These are phyloP conservation scores for Epicampocera succincta DNA, from an alignment of 2,888 invertebrate species.

Conservation along the genomic window DNA sequence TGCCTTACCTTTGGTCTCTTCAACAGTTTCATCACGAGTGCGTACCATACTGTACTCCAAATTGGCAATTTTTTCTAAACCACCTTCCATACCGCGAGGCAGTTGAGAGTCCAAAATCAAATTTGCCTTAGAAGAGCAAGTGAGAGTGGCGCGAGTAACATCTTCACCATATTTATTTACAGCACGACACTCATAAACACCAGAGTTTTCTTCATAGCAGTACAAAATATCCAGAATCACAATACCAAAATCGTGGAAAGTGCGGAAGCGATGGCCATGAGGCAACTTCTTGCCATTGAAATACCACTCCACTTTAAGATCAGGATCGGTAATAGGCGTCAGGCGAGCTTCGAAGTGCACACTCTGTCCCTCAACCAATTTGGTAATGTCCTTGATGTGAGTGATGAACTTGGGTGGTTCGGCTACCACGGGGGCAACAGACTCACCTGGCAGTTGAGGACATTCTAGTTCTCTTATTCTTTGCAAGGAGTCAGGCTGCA, in stretches of 20 bases:
- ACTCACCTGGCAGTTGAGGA: slow-evolving; percentile 81
- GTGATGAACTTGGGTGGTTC: slow-evolving; percentile 95
- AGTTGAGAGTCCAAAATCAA: slow-evolving; percentile 95
- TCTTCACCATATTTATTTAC: slow-evolving; percentile 95
- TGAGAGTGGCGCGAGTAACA: slow-evolving; percentile 90
- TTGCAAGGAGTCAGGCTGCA: slow-evolving; percentile 95
- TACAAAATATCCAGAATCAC: slow-evolving; percentile 97
- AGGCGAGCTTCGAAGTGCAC: slow-evolving; percentile 96
- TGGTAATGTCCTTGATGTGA: slow-evolving; percentile 91
- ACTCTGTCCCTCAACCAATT: slow-evolving; percentile 96
- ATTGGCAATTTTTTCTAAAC: slow-evolving; percentile 94
- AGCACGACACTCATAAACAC: slow-evolving; percentile 95
- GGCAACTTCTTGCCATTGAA: slow-evolving; percentile 95
- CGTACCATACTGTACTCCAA: slow-evolving; percentile 94
- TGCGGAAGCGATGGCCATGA: slow-evolving; percentile 97
- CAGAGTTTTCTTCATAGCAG: slow-evolving; percentile 97
- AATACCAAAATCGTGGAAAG: slow-evolving; percentile 98
- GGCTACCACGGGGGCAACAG: slow-evolving; percentile 86
- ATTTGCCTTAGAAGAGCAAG: slow-evolving; percentile 93
- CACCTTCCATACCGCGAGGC: slow-evolving; percentile 97
- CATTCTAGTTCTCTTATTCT: slow-evolving; percentile 93
- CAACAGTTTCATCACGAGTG: slow-evolving; percentile 87
- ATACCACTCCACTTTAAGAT: slow-evolving; percentile 96
- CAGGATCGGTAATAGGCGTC: slow-evolving; percentile 96
- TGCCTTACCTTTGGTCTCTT: slow-evolving; percentile 91